Evolutionary conservation across 2,113 vertebrate genomes (phyloP).

Genomic region (Uria lomvia): DNA sequence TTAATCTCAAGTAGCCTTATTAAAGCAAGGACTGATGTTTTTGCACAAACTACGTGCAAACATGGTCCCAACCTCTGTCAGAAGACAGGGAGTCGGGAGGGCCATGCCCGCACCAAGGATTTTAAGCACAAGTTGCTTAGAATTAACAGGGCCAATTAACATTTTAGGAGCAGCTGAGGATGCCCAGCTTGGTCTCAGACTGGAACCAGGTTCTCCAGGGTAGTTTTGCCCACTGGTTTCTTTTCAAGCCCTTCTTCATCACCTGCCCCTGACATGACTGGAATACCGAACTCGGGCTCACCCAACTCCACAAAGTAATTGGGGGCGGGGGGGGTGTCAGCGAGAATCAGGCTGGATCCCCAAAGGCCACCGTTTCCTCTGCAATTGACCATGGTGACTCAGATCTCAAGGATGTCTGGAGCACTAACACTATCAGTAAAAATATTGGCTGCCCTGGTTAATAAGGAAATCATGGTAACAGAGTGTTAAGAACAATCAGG

Average conservation of each 20-base stretch:
- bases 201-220: background rate
- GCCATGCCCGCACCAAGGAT: background rate
- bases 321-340: fast-evolving
- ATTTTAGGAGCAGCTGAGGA: background rate
- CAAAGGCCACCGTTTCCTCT: background rate
- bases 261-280: background rate
- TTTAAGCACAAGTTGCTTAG: background rate
- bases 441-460: background rate
- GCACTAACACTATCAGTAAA: background rate
- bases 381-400: background rate
- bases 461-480: background rate
- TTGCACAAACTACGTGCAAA: background rate
- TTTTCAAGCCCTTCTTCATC: background rate
- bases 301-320: background rate
- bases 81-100: fast-evolving
- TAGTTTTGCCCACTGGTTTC: background rate
- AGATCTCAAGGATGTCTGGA: background rate
- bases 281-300: background rate
- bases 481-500: background rate
- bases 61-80: background rate
- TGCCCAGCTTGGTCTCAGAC: background rate
- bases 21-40: background rate
- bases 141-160: background rate
- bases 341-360: background rate
- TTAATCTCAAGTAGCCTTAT: background rate